Evolutionary conservation across 2,797 vertebrate genomes (phyloP).

Genomic region (Uromys caudimaculatus): DNA sequence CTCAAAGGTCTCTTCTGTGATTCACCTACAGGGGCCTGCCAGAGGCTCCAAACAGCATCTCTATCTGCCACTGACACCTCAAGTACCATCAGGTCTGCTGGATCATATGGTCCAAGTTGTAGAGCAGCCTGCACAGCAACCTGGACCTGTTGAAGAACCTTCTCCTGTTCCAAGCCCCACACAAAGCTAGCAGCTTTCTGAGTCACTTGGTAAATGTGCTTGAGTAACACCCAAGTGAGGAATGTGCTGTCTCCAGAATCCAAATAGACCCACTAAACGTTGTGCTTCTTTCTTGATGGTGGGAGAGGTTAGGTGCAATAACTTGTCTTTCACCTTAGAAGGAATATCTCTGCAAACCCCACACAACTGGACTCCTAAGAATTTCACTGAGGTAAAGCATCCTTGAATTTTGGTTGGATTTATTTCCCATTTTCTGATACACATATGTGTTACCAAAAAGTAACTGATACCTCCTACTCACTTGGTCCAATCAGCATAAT

Average conservation of each 20-base stretch:
- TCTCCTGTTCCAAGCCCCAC: too few species aligned
- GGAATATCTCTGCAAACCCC: not conserved
- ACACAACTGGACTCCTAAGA: not conserved
- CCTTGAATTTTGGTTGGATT: not conserved
- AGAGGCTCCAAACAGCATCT: not conserved
- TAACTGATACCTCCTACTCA: not conserved
- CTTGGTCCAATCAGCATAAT: not conserved
- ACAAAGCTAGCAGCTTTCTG: too few species aligned
- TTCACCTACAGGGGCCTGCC: not conserved
- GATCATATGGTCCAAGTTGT: too few species aligned
- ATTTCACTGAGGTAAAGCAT: too few species aligned
- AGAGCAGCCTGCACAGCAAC: too few species aligned
- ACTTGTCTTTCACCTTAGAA: not conserved
- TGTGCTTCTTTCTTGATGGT: not conserved
- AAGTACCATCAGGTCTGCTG: too few species aligned
- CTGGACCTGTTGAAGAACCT: too few species aligned
- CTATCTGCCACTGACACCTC: too few species aligned
- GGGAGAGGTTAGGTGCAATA: not conserved
- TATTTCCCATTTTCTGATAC: not conserved
- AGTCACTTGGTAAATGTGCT: too few species aligned
- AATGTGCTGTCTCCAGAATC: not conserved
- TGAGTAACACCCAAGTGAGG: too few species aligned
- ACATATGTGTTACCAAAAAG: not conserved
- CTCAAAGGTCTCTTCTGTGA: not conserved
- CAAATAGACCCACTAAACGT: not conserved